Percentiles rank a stretch among this genome's conserved stretches.
These are phyloP conservation scores for Neodiprion virginianus DNA, from an alignment of 1,140 invertebrate species.

Conservation along the genomic window DNA sequence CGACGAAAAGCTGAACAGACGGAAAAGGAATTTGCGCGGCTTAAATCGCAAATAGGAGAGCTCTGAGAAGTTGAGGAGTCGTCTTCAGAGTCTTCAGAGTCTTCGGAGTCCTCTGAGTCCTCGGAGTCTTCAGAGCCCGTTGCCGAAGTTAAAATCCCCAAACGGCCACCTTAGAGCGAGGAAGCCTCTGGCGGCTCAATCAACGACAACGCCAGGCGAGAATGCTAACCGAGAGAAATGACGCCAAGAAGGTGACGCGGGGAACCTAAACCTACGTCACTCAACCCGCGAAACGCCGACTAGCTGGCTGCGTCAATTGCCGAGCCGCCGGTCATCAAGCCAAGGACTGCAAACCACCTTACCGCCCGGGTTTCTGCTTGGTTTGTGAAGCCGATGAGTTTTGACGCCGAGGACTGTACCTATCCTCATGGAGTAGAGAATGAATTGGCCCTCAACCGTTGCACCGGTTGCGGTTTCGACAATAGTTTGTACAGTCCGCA, in stretches of 20 bases:
- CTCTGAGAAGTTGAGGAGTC: no score
- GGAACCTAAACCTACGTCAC: conserved; percentile 23
- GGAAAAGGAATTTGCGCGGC: no score
- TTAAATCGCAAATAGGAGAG: no score
- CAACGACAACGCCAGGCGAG: no score
- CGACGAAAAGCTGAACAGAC: no score
- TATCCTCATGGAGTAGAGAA: conserved; percentile 23
- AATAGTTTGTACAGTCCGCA: conserved; percentile 16
- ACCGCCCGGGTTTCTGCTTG: conserved; percentile 17
- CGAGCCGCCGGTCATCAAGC: background rate
- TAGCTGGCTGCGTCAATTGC: conserved; percentile 15
- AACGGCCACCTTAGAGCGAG: no score
- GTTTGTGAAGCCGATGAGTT: conserved; percentile 18
- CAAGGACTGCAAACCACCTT: conserved; percentile 5
- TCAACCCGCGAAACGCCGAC: background rate
- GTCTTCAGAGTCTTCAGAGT: no score
- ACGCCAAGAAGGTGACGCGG: conserved; percentile 7
- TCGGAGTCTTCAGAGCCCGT: no score
- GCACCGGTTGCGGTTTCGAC: conserved; percentile 15
- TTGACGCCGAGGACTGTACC: conserved; percentile 14
- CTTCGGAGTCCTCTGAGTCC: no score
- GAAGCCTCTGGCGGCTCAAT: no score
- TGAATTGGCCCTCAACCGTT: conserved; percentile 10
- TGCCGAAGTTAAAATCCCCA: no score
- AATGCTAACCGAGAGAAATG: background rate